phyloP scores from a whole-genome alignment of 2,797 vertebrate genomes.

The Alfaro cultratus region DNA sequence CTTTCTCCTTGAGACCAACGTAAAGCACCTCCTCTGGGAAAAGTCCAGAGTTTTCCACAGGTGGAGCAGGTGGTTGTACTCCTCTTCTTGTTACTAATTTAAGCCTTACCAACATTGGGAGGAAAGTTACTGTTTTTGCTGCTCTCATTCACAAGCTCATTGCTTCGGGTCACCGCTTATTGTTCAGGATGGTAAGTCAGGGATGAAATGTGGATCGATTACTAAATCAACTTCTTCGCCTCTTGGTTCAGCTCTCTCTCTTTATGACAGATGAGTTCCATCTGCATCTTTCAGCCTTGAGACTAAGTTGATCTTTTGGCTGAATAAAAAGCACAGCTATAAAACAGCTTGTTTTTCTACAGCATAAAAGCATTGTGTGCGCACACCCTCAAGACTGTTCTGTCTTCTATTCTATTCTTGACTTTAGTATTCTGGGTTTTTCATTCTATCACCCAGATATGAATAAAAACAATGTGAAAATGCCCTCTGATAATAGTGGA shows the following conservation, averaged over 20 bases:
- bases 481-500: neutral
- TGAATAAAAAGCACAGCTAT: neutral
- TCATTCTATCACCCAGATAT: neutral
- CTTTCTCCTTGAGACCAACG: neutral
- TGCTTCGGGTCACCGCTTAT: neutral
- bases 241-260: neutral
- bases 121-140: neutral
- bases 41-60: neutral
- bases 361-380: neutral
- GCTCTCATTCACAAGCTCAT: neutral
- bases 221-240: neutral
- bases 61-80: neutral
- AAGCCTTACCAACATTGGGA: neutral
- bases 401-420: neutral
- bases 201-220: neutral
- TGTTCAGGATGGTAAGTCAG: neutral
- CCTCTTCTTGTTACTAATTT: neutral
- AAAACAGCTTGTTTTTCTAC: neutral
- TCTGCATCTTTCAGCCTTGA: slow-evolving; percentile 2
- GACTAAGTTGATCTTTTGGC: neutral
- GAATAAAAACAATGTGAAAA: neutral
- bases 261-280: neutral
- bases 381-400: neutral
- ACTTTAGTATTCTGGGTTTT: neutral
- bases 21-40: neutral